phyloP scores from a whole-genome alignment of 2,797 vertebrate species.

The Falco peregrinus region DNA sequence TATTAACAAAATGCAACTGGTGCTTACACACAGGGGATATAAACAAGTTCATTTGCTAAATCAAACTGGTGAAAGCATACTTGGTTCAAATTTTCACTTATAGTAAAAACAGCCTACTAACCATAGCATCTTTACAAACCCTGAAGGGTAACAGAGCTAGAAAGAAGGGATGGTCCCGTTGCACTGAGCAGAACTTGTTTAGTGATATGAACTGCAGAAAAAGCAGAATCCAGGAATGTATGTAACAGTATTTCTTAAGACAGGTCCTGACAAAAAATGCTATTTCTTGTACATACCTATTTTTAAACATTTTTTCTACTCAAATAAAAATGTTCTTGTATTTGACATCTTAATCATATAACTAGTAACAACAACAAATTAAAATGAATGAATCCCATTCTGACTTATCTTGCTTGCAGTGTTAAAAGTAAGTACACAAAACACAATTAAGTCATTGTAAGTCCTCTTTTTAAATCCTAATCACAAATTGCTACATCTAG shows the following conservation, averaged over 20 bases:
- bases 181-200: not conserved
- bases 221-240: not conserved
- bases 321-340: not conserved
- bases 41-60: not conserved
- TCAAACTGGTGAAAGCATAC: not conserved
- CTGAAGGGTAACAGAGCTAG: not conserved
- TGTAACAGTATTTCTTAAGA: not conserved
- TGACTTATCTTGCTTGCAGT: constrained; percentile 4
- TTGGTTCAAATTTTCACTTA: not conserved
- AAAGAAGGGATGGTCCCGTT: not conserved
- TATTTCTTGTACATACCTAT: not conserved
- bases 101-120: not conserved
- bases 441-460: constrained; percentile 10
- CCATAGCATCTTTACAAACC: not conserved
- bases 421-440: not conserved
- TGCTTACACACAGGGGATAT: not conserved
- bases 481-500: not conserved
- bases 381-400: not conserved
- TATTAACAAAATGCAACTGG: not conserved
- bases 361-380: not conserved
- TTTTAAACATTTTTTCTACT: not conserved
- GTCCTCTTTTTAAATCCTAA: constrained; percentile 5
- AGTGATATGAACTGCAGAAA: not conserved
- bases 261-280: not conserved
- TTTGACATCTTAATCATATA: not conserved